Evolutionary conservation across 2,113 vertebrate genomes (phyloP), one percentile per base, ranked within the genome.

Genomic region (Microcebus tavaratra): DNA sequence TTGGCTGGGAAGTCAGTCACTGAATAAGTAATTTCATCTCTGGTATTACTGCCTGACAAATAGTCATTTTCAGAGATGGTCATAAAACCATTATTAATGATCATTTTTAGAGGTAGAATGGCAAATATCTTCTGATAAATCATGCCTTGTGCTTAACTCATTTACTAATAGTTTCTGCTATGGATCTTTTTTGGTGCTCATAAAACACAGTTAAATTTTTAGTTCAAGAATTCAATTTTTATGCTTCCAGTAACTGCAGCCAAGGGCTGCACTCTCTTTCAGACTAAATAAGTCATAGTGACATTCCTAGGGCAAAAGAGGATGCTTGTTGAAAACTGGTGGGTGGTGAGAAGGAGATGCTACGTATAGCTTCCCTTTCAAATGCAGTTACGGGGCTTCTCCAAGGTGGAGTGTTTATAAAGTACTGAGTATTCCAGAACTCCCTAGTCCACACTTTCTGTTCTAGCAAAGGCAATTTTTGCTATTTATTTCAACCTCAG

Each of bases 141-240:
- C 18, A 68, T 59, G 31, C 27, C 3, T 61, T 80, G 53, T 29
- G 39, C 59, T 90, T 75, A 61, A 36, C 75, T 91, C 86, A n/a
- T 79, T 96, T 96, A 59, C 94, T 61, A 85, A 65, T 63, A 84
- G 80, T 87, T 90, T 53, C 50, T 65, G 23, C 70, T 31, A 9
- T 88, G 86, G 75, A 53, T 93, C 79, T 93, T 93, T 93, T 96
- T 90, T 81, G 59, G 57, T 86, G 68, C 48, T 93, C 29, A 76
- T 48, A 91, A 96, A 94, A 95, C 48, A 25, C 86, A 73, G 87
- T 91, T 96, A 94, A 67, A 87, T 94, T 93, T 95, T 25, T 87
- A 93, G 81, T 53, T 91, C 68, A 93, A 89, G 83, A 96, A 98
- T 94, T 96, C 79, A 89, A 6, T 96, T 96, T 96, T 91, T 91